Percentiles rank a stretch among this genome's conserved stretches.
Conservation (phyloP, 2,888 invertebrate species). For the Idaea dimidiata region DNA sequence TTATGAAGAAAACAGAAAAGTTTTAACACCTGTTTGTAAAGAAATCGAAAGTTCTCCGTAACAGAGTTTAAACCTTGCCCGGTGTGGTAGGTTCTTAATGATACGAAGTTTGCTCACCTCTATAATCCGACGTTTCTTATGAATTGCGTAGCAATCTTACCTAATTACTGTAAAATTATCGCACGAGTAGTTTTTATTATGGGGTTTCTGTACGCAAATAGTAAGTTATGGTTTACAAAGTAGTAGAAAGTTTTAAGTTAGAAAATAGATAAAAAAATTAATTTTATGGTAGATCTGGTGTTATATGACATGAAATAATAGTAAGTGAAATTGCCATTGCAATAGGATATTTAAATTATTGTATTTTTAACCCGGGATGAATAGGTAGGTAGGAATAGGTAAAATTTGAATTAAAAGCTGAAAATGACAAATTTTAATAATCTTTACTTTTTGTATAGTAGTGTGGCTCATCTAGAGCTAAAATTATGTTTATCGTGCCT, state of each 20-base stretch:
- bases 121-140: not conserved
- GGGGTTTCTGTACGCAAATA: not conserved
- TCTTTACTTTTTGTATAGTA: no score
- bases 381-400: no score
- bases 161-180: not conserved
- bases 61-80: slow-evolving; percentile 21
- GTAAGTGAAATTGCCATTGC: no score
- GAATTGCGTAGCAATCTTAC: not conserved
- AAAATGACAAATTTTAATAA: no score
- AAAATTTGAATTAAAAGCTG: no score
- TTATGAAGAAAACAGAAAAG: slow-evolving; percentile 16
- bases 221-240: not conserved
- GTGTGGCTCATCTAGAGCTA: no score
- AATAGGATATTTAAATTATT: no score
- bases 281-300: no score
- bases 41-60: slow-evolving; percentile 33
- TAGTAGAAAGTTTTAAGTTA: not conserved
- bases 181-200: not conserved
- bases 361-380: no score
- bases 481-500: no score
- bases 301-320: no score
- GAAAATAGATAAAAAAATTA: not conserved
- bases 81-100: not conserved
- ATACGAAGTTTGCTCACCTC: not conserved
- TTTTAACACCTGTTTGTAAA: slow-evolving; percentile 22